phyloP scores from a whole-genome alignment of 2,797 vertebrate species.

The Sebastolobus altivelis region DNA sequence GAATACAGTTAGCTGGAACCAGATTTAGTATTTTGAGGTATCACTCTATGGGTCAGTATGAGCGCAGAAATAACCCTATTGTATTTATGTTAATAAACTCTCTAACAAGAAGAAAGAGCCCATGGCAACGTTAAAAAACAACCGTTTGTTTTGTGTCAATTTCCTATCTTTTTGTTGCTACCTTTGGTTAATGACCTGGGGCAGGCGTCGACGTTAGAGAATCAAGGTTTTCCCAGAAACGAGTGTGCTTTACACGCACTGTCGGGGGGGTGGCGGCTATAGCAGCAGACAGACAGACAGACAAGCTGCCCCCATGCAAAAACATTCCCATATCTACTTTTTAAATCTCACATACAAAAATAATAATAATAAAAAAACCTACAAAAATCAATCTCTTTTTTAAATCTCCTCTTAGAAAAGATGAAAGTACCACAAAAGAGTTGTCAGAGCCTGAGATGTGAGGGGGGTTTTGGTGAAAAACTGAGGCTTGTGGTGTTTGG shows the following conservation, averaged over 20 bases:
- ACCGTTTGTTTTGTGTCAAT: constrained; percentile 89
- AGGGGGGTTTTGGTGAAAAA: constrained; percentile 96
- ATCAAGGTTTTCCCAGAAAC: constrained; percentile 93
- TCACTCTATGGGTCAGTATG: constrained; percentile 94
- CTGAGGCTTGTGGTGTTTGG: constrained; percentile 98
- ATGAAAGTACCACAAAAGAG: constrained; percentile 99
- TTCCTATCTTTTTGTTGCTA: constrained; percentile 90
- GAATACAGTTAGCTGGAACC: constrained; percentile 95
- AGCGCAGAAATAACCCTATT: constrained; percentile 91
- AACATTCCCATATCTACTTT: constrained; percentile 95
- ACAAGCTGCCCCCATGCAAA: constrained; percentile 93
- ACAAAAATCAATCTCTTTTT: constrained; percentile 92
- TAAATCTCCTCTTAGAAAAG: constrained; percentile 89
- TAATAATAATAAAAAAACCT: constrained; percentile 93
- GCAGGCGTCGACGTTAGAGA: constrained; percentile 92
- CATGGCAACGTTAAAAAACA: constrained; percentile 91
- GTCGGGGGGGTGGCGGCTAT: constrained; percentile 67
- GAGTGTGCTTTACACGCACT: constrained; percentile 94
- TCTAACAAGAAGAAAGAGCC: constrained; percentile 90
- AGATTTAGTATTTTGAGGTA: constrained; percentile 93
- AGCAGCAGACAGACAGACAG: constrained; percentile 90
- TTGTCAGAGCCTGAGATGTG: constrained; percentile 98
- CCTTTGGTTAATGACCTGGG: constrained; percentile 98
- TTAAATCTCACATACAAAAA: constrained; percentile 99
- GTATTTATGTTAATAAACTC: constrained; percentile 73